Percentiles rank a stretch among this genome's conserved stretches.
phyloP scores from a whole-genome alignment of 2,113 vertebrate genomes.

The Festucalex cinctus region DNA sequence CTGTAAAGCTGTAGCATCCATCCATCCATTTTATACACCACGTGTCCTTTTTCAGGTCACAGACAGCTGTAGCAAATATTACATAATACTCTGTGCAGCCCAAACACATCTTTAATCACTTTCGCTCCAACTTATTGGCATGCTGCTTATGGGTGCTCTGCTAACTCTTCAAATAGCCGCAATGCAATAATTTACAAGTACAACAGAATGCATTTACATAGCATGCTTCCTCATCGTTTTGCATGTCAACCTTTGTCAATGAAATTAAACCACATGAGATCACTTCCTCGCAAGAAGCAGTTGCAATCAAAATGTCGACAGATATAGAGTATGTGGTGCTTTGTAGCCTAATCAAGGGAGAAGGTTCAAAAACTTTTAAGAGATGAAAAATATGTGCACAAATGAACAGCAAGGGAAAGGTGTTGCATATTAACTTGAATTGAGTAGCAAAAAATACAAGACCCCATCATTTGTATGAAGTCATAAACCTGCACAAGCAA shows the following conservation, averaged over 20 bases:
- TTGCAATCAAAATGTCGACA: not conserved
- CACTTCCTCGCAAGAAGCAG: not conserved
- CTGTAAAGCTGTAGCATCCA: not conserved
- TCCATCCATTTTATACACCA: not conserved
- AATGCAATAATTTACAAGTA: not conserved
- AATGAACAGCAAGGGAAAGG: not conserved
- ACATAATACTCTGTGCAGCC: not conserved
- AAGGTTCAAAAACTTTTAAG: not conserved
- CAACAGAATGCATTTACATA: not conserved
- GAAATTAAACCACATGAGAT: not conserved
- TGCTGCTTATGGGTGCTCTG: not conserved
- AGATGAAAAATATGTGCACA: not conserved
- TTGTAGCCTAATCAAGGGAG: not conserved
- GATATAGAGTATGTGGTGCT: not conserved
- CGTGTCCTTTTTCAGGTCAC: no score
- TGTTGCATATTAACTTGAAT: not conserved
- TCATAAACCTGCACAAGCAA: not conserved
- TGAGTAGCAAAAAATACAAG: not conserved
- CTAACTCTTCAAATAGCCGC: not conserved
- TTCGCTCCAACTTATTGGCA: not conserved
- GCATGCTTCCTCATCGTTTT: not conserved
- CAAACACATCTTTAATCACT: not conserved
- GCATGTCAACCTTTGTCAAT: not conserved
- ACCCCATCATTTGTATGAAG: not conserved
- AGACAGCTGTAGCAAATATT: not conserved